A percentile compares a stretch with the other conserved stretches of the same genome.
Conservation (phyloP, 2,888 invertebrate genomes). For the Panorpa germanica region DNA sequence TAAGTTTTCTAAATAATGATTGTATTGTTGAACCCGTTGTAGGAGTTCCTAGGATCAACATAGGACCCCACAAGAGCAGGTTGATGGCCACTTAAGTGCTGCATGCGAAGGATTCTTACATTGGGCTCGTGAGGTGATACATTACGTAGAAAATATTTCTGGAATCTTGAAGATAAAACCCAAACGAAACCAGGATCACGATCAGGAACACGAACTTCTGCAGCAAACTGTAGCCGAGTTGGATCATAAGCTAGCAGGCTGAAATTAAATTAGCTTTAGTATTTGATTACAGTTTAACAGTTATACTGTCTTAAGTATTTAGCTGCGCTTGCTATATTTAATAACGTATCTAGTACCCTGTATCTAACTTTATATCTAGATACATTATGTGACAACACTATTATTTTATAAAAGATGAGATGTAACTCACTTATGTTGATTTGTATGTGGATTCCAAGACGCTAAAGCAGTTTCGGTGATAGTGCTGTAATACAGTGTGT, state of each 20-base stretch:
- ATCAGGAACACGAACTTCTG: constrained; percentile 49
- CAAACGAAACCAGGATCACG: constrained; percentile 54
- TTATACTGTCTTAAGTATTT: constrained; percentile 2
- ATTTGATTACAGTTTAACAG: not conserved
- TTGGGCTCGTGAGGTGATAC: constrained; percentile 50
- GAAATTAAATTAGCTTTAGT: constrained; percentile 11
- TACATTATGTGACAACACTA: too few species aligned
- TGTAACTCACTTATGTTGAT: constrained; percentile 42
- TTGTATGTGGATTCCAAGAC: constrained; percentile 56
- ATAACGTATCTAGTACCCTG: too few species aligned
- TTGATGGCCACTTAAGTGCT: constrained; percentile 21
- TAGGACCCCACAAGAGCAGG: too few species aligned
- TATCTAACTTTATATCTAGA: too few species aligned
- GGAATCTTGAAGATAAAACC: constrained; percentile 56
- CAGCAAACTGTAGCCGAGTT: constrained; percentile 55
- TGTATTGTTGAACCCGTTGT: too few species aligned
- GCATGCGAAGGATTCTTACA: constrained; percentile 47
- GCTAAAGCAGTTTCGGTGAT: constrained; percentile 64
- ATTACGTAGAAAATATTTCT: constrained; percentile 55
- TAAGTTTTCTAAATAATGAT: too few species aligned
- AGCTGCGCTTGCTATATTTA: constrained; percentile 3
- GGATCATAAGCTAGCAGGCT: constrained; percentile 55
- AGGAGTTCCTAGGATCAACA: too few species aligned
- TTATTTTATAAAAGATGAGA: not conserved
- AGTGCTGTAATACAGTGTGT: constrained; percentile 60